Base-by-base conservation (phyloP, 2,888 invertebrate genomes). In the Trichopria drosophilae region DNA sequence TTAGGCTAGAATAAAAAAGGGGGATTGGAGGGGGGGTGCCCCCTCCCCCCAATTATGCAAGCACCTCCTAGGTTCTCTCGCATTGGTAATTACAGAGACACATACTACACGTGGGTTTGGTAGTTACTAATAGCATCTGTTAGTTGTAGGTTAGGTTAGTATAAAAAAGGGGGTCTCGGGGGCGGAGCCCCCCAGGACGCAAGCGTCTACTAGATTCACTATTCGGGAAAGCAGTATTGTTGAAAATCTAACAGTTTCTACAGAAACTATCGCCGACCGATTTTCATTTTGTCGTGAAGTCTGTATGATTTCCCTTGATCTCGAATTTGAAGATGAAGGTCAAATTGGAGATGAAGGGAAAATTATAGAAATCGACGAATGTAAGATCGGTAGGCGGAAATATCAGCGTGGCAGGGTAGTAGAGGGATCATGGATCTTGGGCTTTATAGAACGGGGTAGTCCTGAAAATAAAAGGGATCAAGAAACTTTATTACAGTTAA, bases 261-360 rank as follows among this genome's bases (percentile, higher is more conserved):
- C 13, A 5, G 47, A 41, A 36, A 47, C 47, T 19, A 44, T 39
- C 43, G 39, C 47, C 15, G 53, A 48, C 36, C 48, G 48, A 3
- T 48, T 48, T 43, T 48, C 48, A 22, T 48, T 43, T 31, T 48
- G 48, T 23, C 43, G 48, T 20, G 53, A 53, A 15, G 43, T 53
- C 16, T 53, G 39, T 15, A 39, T 37, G 42, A 12, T 43, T 12
- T 10, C 39, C 20, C 37, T 53, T 24, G 48, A 52, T 43, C 16
- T 37, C 24, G 34, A 43, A 16, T 47, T 41, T 26, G 32, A 45
- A 20, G 15, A 35, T 3, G 41, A 47, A 29, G 36, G 37, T 12
- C 6, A 35, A 23, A 47, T 47, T 22, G 37, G 36, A 22, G 46
- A 46, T 18, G 10, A 12, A 5, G 46, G 51, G 3, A 28, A 45